Evolutionary conservation across 2,888 invertebrate genomes (phyloP), one percentile per base, ranked within the genome.

Genomic region (Priocnemis perturbator): DNA sequence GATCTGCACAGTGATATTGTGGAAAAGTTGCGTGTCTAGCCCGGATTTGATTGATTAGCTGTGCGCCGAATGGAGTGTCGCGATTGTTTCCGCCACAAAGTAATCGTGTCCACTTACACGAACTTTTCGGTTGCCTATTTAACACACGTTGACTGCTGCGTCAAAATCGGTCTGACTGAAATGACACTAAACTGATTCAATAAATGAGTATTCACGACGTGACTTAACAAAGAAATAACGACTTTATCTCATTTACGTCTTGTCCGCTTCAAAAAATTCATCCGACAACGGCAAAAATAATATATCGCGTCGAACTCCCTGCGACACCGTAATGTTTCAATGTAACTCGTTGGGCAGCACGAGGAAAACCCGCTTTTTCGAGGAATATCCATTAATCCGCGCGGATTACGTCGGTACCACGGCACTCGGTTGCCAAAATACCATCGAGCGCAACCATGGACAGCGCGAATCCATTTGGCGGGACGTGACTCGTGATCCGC

Each of bases 31-130:
- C 63, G 68, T 74, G 77, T 77, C 76, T 72, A 58, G 67, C 74
- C 58, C 65, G 77, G 76, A 83, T 86, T 86, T 87, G 86, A 87
- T 87, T 85, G 86, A 87, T 87, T 84, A 80, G 81, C 73, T 57
- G 57, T n/a, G 19, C 50, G 64, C 55, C 48, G 71, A 79, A 81
- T 81, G 73, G 76, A 76, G 71, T 74, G 76, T 76, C 77, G 77
- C 78, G 81, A 81, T 81, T 81, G 73, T 76, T 70, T 65, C 66
- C 67, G 74, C 67, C 64, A 71, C 58, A 55, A 69, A 62, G 55
- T 59, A 59, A 66, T 64, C 68, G 63, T 52, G 20, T 52, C 65
- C 58, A 30, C 62, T 65, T 50, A 60, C 61, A 47, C 37, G 66
- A 67, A 19, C 15, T 15, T 7, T 7, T 15, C 53, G 53, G 20